Percentiles rank a stretch among this genome's conserved stretches.
These are phyloP conservation scores for Drosophila tristis DNA, from an alignment of 1,140 invertebrate species.

Conservation along the genomic window DNA sequence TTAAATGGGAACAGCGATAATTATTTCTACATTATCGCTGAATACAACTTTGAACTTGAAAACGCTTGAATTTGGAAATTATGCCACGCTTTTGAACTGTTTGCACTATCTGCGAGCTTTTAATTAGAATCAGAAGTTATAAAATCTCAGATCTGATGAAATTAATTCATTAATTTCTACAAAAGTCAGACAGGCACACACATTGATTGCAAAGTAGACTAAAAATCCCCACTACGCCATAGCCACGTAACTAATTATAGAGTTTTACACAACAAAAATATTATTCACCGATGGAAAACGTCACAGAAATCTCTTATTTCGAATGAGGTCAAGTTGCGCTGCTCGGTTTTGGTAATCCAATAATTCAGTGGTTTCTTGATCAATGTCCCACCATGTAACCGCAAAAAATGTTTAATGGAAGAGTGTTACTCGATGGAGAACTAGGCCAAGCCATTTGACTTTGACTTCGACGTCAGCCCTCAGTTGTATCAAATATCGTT, in stretches of 20 bases:
- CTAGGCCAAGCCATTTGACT: constrained; percentile 62
- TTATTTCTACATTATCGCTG: constrained; percentile 16
- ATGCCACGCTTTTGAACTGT: constrained; percentile 52
- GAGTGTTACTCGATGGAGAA: constrained; percentile 31
- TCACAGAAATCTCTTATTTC: constrained; percentile 16
- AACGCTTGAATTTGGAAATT: constrained; percentile 10
- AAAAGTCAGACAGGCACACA: too few relatives aligned
- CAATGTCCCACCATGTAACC: constrained; percentile 19
- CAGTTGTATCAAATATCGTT: constrained; percentile 23
- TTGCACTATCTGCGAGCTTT: constrained; percentile 3
- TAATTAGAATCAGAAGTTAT: background rate
- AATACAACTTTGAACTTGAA: constrained; percentile 53
- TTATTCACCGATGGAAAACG: constrained; percentile 13
- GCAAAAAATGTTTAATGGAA: constrained; percentile 29
- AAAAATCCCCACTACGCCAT: too few relatives aligned
- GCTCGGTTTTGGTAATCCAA: constrained; percentile 38
- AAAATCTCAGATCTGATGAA: constrained; percentile 37
- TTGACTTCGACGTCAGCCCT: constrained; percentile 53
- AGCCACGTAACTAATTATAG: background rate
- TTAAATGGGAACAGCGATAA: constrained; percentile 43
- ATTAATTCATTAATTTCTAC: constrained; percentile 22
- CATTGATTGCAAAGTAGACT: too few relatives aligned
- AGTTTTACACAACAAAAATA: constrained; percentile 8
- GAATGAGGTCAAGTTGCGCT: constrained; percentile 38
- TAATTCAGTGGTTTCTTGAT: constrained; percentile 39